Evolutionary conservation across 2,888 invertebrate genomes (phyloP), one percentile per base, ranked within the genome.

Genomic region (Sphaerophoria taeniata): DNA sequence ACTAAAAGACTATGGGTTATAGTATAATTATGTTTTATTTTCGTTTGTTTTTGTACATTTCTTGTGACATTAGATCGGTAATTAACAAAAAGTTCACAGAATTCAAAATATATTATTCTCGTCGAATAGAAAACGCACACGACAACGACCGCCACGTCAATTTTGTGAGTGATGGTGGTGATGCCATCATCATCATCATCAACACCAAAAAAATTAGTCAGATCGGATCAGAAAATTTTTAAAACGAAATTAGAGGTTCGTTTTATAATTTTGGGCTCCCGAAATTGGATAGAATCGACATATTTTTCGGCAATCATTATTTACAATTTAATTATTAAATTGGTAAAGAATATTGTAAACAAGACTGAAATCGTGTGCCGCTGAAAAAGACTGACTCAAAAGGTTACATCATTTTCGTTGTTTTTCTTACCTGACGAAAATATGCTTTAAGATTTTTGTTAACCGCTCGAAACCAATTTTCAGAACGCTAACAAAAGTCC

Each of bases 51-150:
- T 49, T 49, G 47, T 14, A 45, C n/a, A 72, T 63, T 79, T 47
- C 6, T 36, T 73, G 72, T 81, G 85, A 85, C 85, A 85, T 85
- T 81, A 81, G 85, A 80, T 63, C 73, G 69, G 85, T 77, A 85
- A 85, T 85, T 85, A 85, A 73, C 45, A 73, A 77, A 70, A 85
- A 74, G 24, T 85, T 85, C 85, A 85, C 73, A 76, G 80, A 81
- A 85, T 53, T 49, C 58, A 61, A 71, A 71, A 72, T 70, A 79
- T 56, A 49, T 79, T 79, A 67, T 75, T 84, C 75, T 65, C 67
- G 78, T 77, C 43, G 76, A 71, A 73, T 61, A 53, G 24, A 58
- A 39, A 56, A 49, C 36, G 14, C n/a, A 11, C 11, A 33, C 12
- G 11, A 60, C 73, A 78, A 71, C 43, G 65, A 78, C 74, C 47